A percentile compares a stretch with the other conserved stretches of the same genome.
phyloP scores from a whole-genome alignment of 2,888 invertebrate genomes.

The Criorhina ranunculi region DNA sequence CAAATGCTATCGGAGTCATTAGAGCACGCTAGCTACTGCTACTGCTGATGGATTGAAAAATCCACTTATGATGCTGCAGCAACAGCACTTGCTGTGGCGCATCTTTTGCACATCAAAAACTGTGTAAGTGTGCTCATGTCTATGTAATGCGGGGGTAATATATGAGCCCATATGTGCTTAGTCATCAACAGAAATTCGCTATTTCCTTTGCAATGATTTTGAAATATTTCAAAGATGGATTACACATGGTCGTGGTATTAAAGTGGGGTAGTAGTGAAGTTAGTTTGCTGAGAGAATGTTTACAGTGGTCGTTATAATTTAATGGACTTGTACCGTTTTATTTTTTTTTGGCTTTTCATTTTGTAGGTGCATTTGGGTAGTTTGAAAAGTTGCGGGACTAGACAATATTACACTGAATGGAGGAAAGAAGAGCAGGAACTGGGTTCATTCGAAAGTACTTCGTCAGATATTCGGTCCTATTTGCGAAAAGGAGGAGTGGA shows the following conservation, averaged over 20 bases:
- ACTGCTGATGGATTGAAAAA: constrained; percentile 13
- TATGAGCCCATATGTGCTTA: constrained; percentile 20
- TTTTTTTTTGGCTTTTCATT: no score
- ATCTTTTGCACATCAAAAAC: constrained; percentile 13
- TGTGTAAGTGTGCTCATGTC: not conserved
- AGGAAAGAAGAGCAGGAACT: no score
- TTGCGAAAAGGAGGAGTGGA: no score
- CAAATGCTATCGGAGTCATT: constrained; percentile 36
- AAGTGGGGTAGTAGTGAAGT: constrained; percentile 1
- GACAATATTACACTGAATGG: no score
- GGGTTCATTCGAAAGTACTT: no score
- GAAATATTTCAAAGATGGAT: constrained; percentile 14
- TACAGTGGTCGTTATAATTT: not conserved
- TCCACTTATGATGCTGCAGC: constrained; percentile 3
- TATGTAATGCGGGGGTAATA: constrained; percentile 4
- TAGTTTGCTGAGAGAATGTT: not conserved
- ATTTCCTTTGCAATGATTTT: constrained; percentile 25
- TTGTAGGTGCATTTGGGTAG: no score
- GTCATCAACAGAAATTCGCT: constrained; percentile 22
- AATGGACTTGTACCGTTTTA: not conserved
- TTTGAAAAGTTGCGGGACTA: no score
- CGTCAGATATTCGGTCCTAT: no score
- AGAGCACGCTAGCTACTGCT: constrained; percentile 20
- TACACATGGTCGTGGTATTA: constrained; percentile 7
- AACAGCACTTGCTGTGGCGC: not conserved